phyloP scores from a whole-genome alignment of 2,888 invertebrate species.

The Enchytraeus crypticus region DNA sequence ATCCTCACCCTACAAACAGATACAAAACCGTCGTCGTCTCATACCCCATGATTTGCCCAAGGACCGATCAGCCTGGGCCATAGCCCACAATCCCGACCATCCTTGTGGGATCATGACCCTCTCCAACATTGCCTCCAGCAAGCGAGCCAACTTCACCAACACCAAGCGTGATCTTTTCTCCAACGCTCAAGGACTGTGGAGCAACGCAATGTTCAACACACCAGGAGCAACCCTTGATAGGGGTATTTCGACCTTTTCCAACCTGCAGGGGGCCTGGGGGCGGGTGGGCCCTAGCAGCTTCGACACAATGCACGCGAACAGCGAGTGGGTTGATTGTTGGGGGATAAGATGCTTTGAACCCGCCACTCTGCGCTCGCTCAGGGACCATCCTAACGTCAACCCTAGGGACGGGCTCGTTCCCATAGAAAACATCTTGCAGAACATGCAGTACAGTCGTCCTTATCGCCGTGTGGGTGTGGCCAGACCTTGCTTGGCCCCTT shows the following conservation, averaged over 20 bases:
- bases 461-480: not conserved
- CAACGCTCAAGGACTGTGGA: constrained; percentile 24
- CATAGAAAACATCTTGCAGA: constrained; percentile 24
- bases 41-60: constrained; percentile 10
- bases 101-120: constrained; percentile 28
- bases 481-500: no score
- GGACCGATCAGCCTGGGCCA: constrained; percentile 12
- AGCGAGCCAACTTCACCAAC: constrained; percentile 25
- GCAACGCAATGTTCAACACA: constrained; percentile 24
- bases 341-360: constrained; percentile 22
- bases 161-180: constrained; percentile 19
- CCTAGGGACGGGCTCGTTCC: constrained; percentile 25
- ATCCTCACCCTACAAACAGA: constrained; percentile 19
- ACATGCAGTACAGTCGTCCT: constrained; percentile 13
- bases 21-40: constrained; percentile 13
- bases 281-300: constrained; percentile 27
- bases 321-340: constrained; percentile 26
- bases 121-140: constrained; percentile 25
- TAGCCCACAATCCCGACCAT: constrained; percentile 22
- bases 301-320: constrained; percentile 20
- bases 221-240: constrained; percentile 22
- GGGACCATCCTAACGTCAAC: constrained; percentile 26
- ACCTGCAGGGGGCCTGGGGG: constrained; percentile 27
- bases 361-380: constrained; percentile 20
- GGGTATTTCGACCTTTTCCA: constrained; percentile 26